phyloP scores from a whole-genome alignment of 2,113 vertebrate genomes.

The Labeo catla region DNA sequence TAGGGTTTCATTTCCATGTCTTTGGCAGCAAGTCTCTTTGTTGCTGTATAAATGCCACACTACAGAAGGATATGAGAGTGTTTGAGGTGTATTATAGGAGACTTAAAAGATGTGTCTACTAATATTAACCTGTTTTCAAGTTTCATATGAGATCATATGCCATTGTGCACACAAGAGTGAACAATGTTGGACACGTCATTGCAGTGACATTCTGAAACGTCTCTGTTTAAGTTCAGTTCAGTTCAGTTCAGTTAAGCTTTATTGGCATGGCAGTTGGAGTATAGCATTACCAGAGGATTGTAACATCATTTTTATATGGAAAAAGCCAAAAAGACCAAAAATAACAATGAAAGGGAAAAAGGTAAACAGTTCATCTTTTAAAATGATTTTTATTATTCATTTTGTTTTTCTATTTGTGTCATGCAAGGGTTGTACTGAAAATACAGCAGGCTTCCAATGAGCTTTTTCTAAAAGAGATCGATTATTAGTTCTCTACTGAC shows the following conservation, averaged over 20 bases:
- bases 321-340: background rate
- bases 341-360: background rate
- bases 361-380: background rate
- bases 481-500: conserved; percentile 31
- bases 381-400: background rate
- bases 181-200: background rate
- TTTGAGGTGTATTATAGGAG: background rate
- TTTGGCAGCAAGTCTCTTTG: background rate
- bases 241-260: background rate
- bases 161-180: background rate
- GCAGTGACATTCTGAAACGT: background rate
- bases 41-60: background rate
- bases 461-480: background rate
- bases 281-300: background rate
- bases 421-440: background rate
- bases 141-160: background rate
- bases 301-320: background rate
- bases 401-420: background rate
- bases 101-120: background rate
- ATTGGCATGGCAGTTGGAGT: background rate
- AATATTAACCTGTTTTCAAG: background rate
- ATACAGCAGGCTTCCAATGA: background rate
- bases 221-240: background rate
- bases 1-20: background rate
- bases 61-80: background rate